These are phyloP conservation scores for Pelagia noctiluca DNA, from an alignment of 30 jellyfish, hydroid and myxozoan genomes.

Conservation along the genomic window DNA sequence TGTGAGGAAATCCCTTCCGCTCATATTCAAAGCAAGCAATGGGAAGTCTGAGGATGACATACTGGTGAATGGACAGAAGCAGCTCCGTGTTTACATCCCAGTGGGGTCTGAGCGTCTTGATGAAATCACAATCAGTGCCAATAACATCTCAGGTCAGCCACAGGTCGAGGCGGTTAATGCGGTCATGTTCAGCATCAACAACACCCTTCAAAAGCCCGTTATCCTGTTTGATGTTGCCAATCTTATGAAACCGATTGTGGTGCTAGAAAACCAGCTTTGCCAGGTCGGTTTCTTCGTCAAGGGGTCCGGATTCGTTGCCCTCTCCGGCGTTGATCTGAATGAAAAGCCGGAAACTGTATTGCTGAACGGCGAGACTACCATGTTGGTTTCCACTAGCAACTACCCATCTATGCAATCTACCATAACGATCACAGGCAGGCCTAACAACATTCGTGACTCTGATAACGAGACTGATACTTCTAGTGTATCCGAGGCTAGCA, in stretches of 20 bases:
- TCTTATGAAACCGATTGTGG: constrained; percentile 79
- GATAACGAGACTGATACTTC: background rate
- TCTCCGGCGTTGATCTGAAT: constrained; percentile 80
- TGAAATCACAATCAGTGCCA: constrained; percentile 35
- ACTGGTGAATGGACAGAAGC: constrained; percentile 90
- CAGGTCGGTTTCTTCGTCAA: constrained; percentile 86
- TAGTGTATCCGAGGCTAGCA: background rate
- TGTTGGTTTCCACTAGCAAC: constrained; percentile 41
- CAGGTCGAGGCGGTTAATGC: constrained; percentile 31
- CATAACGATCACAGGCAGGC: constrained; percentile 11
- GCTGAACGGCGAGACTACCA: constrained; percentile 75
- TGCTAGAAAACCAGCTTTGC: constrained; percentile 76
- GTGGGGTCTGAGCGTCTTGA: constrained; percentile 13
- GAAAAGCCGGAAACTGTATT: constrained; percentile 62
- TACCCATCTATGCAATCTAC: constrained; percentile 42
- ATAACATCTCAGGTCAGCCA: constrained; percentile 9
- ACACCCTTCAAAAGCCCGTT: constrained; percentile 75
- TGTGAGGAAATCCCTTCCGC: constrained; percentile 84
- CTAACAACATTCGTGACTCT: background rate
- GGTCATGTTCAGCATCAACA: constrained; percentile 75
- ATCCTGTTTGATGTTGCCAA: constrained; percentile 79
- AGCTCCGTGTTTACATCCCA: constrained; percentile 64
- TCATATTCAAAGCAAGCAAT: constrained; percentile 82
- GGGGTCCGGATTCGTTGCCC: constrained; percentile 59
- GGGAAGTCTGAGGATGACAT: constrained; percentile 63